These are phyloP conservation scores for Agapornis roseicollis DNA, from an alignment of 2,113 vertebrate genomes.

Conservation along the genomic window DNA sequence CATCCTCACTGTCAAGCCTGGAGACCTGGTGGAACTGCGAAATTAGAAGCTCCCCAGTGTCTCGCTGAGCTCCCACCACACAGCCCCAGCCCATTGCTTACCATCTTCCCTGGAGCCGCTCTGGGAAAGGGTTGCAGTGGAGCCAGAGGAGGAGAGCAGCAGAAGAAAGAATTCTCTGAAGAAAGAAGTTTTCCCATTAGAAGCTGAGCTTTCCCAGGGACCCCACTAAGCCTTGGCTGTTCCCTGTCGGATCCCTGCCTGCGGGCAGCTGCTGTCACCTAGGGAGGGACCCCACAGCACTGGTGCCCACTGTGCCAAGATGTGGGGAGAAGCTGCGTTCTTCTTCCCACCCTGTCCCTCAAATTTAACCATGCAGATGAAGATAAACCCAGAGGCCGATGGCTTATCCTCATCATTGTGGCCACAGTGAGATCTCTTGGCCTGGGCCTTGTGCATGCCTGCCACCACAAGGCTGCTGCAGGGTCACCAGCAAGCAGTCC, in stretches of 20 bases:
- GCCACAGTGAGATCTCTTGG: neutral
- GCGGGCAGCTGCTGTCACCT: neutral
- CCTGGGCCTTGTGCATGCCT: neutral
- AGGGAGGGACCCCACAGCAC: neutral
- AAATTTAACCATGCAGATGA: neutral
- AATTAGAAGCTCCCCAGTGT: neutral
- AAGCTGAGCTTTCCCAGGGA: neutral
- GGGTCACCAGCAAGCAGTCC: neutral
- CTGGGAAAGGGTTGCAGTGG: neutral
- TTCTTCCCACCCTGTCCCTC: neutral
- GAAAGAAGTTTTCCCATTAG: neutral
- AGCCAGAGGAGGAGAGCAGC: fast-evolving
- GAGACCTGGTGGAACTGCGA: neutral
- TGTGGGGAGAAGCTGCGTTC: fast-evolving
- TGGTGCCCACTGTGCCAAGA: neutral
- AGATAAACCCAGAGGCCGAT: fast-evolving
- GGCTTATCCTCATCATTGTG: neutral
- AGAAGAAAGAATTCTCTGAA: neutral
- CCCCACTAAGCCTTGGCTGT: neutral
- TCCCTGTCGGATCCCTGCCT: neutral
- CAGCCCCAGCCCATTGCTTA: neutral
- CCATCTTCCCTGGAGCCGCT: neutral
- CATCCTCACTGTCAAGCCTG: neutral
- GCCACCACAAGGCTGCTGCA: neutral
- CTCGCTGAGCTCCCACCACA: fast-evolving